Base-by-base conservation (phyloP, 1,140 invertebrate species). In the Brachionus rubens region DNA sequence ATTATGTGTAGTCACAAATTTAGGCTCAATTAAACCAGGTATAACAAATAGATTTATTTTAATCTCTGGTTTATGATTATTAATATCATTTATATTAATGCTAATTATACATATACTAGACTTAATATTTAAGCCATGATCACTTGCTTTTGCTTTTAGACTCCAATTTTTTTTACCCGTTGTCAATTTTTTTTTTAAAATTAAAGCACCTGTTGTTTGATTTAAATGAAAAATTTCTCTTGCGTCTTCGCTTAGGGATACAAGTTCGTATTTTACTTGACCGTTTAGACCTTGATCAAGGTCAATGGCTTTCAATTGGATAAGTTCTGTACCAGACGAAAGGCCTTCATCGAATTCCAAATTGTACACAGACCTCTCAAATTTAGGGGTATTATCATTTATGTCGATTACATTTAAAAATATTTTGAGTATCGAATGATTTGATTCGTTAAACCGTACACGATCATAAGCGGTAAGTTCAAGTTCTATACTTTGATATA, bases 351-450 rank as follows among this genome's bases (percentile, higher is more conserved):
- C 36, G 28, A 75, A 28, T 54, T 75, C 48, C 5, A 75, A 14
- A 28, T 16, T 59, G n/a, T 54, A 75, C 26, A 36, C 30, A 19
- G n/a, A 21, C 10, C 19, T 30, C 40, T 75, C 36, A 30, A 75
- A 75, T 40, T 30, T 54, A 7, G 72, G 72, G 1, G 72, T 21
- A 30, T 75, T 54, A 30, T 75, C 72, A 59, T 75, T 75, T 54
- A 75, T 56, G n/a, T 75, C 72, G 9, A 24, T 54, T n/a, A 75
- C 16, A 41, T 54, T 54, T n/a, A 75, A 16, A 9, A 75, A 33
- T 28, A 75, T 33, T 75, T 24, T 75, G 2, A 54, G 24, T 40
- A 24, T 14, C 0, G 46, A 30, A 21, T 30, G 28, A 12, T 65
- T 65, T 2, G 59, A 24, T 9, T 46, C 36, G 41, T 41, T 21